A percentile compares a stretch with the other conserved stretches of the same genome.
These are phyloP conservation scores for Mormyrus iriodes DNA, from an alignment of 2,113 vertebrate species.

Conservation along the genomic window DNA sequence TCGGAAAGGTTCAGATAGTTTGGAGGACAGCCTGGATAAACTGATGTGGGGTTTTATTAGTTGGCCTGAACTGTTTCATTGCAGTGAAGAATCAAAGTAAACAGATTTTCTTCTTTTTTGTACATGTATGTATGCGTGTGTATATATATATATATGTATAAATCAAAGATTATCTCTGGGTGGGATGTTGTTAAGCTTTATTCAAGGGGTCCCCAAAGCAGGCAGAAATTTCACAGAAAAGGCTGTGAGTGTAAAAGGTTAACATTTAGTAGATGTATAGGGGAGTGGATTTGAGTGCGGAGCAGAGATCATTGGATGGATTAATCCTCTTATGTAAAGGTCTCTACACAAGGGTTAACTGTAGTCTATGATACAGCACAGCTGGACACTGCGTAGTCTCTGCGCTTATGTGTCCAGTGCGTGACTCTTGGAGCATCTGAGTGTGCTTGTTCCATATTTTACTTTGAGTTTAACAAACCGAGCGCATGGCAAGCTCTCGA, in stretches of 20 bases:
- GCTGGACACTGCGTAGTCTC: conserved; percentile 39
- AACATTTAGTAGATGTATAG: conserved; percentile 1
- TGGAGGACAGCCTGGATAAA: not conserved
- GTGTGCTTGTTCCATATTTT: conserved; percentile 25
- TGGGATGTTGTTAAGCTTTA: not conserved
- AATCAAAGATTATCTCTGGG: conserved; percentile 2
- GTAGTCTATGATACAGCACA: not conserved
- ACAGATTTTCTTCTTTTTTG: not conserved
- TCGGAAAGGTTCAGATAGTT: not conserved
- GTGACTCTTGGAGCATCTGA: conserved; percentile 30
- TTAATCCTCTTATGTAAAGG: conserved; percentile 25
- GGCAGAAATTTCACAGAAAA: not conserved
- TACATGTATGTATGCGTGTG: no score
- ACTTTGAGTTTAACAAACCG: conserved; percentile 46
- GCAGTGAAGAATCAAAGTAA: not conserved
- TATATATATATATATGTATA: not conserved
- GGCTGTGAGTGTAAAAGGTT: not conserved
- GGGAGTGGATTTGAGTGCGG: not conserved
- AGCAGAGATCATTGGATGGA: not conserved
- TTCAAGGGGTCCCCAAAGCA: not conserved
- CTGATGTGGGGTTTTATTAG: not conserved
- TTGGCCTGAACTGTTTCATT: not conserved
- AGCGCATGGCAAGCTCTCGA: not conserved
- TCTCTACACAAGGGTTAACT: not conserved
- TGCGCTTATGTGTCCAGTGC: conserved; percentile 38